phyloP scores from a whole-genome alignment of 2,888 invertebrate species.

The Meta bourneti region DNA sequence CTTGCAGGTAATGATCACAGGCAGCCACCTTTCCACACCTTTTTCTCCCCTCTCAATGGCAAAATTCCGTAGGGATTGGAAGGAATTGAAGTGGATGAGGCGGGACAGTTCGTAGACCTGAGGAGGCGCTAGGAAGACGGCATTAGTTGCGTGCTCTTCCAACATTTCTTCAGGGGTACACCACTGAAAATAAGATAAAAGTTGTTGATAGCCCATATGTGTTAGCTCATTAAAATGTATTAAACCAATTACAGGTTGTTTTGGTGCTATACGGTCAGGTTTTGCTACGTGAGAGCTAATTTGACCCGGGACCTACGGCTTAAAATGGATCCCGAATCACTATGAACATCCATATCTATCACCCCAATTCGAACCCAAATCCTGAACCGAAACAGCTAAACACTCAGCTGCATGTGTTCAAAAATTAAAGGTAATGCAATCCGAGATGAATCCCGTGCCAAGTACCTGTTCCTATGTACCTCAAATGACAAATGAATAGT shows the following conservation, averaged over 20 bases:
- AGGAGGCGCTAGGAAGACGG: conserved; percentile 86
- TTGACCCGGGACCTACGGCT: too few species aligned
- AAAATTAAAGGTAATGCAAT: too few species aligned
- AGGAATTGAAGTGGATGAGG: conserved; percentile 83
- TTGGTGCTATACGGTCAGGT: not conserved
- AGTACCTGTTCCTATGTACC: too few species aligned
- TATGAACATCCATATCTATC: too few species aligned
- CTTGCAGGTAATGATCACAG: conserved; percentile 83
- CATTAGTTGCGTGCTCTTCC: conserved; percentile 80
- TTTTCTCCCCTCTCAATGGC: conserved; percentile 83
- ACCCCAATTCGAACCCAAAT: too few species aligned
- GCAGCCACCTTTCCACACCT: conserved; percentile 84
- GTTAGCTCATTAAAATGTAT: not conserved
- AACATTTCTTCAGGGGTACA: conserved; percentile 84
- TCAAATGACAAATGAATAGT: too few species aligned
- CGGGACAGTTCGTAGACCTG: conserved; percentile 89
- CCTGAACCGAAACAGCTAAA: too few species aligned
- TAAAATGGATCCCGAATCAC: too few species aligned
- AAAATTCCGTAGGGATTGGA: conserved; percentile 84
- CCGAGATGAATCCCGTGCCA: too few species aligned
- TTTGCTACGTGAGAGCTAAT: not conserved
- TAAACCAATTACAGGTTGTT: not conserved
- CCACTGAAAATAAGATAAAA: conserved; percentile 85
- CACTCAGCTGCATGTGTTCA: too few species aligned
- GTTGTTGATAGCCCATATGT: too few species aligned